Evolutionary conservation across 1,140 invertebrate species (phyloP).

Genomic region (Homarus americanus): DNA sequence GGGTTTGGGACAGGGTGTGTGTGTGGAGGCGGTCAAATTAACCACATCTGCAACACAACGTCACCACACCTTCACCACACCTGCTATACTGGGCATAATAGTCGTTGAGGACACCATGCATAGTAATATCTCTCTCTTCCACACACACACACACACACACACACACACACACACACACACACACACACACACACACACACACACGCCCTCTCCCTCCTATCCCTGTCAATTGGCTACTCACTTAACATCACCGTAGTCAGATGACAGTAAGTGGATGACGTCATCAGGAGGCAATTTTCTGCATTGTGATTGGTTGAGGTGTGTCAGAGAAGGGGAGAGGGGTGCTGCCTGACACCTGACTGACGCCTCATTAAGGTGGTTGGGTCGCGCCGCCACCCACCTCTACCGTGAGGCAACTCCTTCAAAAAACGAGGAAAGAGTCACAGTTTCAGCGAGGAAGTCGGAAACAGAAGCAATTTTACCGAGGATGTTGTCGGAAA

Average conservation of each 20-base stretch:
- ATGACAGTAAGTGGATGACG: neutral
- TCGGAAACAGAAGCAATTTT: too few relatives aligned
- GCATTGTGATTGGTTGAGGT: neutral
- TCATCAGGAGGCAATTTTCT: slow-evolving; percentile 13
- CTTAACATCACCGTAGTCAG: neutral
- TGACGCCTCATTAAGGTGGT: slow-evolving; percentile 6
- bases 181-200: neutral
- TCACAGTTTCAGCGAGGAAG: too few relatives aligned
- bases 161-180: neutral
- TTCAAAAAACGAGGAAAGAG: neutral
- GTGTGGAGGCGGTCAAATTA: too few relatives aligned
- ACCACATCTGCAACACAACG: too few relatives aligned
- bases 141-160: neutral
- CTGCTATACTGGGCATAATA: too few relatives aligned
- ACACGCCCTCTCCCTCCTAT: neutral
- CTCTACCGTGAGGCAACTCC: neutral
- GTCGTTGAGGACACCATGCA: too few relatives aligned
- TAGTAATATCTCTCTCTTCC: too few relatives aligned
- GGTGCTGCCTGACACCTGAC: neutral
- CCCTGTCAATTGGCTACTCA: neutral
- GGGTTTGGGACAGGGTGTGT: too few relatives aligned
- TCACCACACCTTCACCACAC: too few relatives aligned
- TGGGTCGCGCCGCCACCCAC: neutral
- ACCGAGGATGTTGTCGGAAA: too few relatives aligned
- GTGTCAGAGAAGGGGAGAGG: neutral